These are phyloP conservation scores for Silurus asotus DNA, from an alignment of 2,113 vertebrate genomes.

Conservation along the genomic window DNA sequence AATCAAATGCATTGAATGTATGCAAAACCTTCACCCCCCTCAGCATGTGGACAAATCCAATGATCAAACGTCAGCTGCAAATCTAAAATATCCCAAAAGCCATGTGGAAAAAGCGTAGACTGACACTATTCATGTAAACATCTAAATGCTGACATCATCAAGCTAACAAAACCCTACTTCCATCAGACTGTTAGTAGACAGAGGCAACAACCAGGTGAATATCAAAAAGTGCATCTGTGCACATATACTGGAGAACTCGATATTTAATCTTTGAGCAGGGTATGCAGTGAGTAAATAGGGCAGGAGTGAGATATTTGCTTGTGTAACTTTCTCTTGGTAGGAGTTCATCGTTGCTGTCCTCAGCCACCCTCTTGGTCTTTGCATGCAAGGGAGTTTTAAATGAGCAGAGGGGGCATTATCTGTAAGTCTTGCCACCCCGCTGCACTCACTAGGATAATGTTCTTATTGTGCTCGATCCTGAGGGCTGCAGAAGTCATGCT, in stretches of 20 bases:
- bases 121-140: conserved; percentile 70
- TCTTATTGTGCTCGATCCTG: conserved; percentile 79
- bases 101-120: no score
- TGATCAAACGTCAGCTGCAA: background rate
- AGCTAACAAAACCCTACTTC: conserved; percentile 58
- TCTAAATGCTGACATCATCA: conserved; percentile 65
- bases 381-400: conserved; percentile 66
- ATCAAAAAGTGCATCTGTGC: background rate
- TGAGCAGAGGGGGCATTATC: conserved; percentile 72
- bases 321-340: conserved; percentile 53
- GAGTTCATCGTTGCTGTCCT: conserved; percentile 62
- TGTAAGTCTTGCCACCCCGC: conserved; percentile 74
- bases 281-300: conserved; percentile 27
- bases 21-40: background rate
- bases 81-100: background rate
- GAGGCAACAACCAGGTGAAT: conserved; percentile 51
- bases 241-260: background rate
- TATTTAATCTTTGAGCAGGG: background rate
- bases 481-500: conserved; percentile 75
- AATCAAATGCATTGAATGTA: background rate
- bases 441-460: conserved; percentile 80
- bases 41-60: background rate
- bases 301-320: conserved; percentile 25
- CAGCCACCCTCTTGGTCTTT: conserved; percentile 60
- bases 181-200: conserved; percentile 64